These are phyloP conservation scores for Podabrus alpinus DNA, from an alignment of 2,888 invertebrate species.

Conservation along the genomic window DNA sequence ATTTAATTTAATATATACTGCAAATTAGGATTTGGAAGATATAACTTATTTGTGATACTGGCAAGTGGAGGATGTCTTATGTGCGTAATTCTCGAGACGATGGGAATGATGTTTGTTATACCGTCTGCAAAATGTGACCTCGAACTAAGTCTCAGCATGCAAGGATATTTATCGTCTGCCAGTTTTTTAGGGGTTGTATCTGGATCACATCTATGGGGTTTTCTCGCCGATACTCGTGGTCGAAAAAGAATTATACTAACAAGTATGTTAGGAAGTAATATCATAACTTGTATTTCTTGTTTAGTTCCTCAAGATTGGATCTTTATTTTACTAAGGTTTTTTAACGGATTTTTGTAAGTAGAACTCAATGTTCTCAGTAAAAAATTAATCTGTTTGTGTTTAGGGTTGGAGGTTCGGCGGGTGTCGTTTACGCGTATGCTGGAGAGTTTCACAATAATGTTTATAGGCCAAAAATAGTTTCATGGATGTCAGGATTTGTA, in stretches of 20 bases:
- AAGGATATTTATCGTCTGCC: conserved; percentile 68
- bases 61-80: conserved; percentile 67
- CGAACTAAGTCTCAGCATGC: conserved; percentile 61
- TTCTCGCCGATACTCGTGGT: conserved; percentile 61
- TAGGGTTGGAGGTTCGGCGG: conserved; percentile 57
- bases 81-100: conserved; percentile 70
- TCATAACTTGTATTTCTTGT: conserved; percentile 58
- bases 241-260: conserved; percentile 57
- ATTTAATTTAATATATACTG: not conserved
- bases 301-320: conserved; percentile 58
- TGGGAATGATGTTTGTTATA: conserved; percentile 67
- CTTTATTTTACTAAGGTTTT: conserved; percentile 59
- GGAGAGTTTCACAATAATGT: conserved; percentile 59
- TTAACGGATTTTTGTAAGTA: conserved; percentile 61
- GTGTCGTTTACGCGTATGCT: conserved; percentile 58
- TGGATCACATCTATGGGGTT: conserved; percentile 65
- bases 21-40: conserved; percentile 61
- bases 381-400: conserved; percentile 15
- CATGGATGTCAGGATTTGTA: conserved; percentile 53
- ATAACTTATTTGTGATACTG: conserved; percentile 64
- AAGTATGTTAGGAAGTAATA: conserved; percentile 56
- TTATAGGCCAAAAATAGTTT: conserved; percentile 55
- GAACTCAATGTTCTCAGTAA: not conserved
- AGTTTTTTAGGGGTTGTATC: conserved; percentile 67
- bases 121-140: conserved; percentile 73